A percentile compares a stretch with the other conserved stretches of the same genome.
Conservation (phyloP, 2,888 invertebrate genomes). For the Synanthedon formicaeformis region DNA sequence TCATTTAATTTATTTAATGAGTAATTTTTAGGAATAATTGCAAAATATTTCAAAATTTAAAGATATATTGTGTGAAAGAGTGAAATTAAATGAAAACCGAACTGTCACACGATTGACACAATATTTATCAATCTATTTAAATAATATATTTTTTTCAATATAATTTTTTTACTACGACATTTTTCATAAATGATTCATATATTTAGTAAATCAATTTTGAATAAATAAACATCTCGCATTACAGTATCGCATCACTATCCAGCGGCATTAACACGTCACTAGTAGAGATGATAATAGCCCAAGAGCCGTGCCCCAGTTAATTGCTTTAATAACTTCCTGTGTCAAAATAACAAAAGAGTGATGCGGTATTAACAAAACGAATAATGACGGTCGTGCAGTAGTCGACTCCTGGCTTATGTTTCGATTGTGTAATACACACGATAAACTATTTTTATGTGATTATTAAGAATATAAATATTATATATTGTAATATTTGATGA, state of each 20-base stretch:
- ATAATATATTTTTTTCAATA: no score
- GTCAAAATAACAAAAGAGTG: conserved; percentile 70
- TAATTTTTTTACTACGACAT: no score
- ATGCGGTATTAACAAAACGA: conserved; percentile 56
- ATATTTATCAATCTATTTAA: no score
- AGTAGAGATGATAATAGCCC: conserved; percentile 64
- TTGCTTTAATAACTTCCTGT: conserved; percentile 72
- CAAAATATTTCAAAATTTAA: no score
- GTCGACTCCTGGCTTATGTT: conserved; percentile 36
- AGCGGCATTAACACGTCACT: conserved; percentile 65
- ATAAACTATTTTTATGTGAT: background rate
- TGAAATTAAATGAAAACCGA: no score
- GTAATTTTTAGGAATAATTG: no score
- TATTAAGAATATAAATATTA: background rate
- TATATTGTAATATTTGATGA: no score
- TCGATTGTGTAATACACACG: conserved; percentile 15
- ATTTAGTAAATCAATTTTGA: background rate
- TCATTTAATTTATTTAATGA: no score
- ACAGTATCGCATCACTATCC: conserved; percentile 35
- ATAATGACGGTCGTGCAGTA: conserved; percentile 39
- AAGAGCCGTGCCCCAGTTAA: conserved; percentile 65
- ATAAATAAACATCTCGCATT: background rate
- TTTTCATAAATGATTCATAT: no score
- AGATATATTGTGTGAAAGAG: no score
- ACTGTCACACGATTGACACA: no score